Evolutionary conservation across 1,140 invertebrate genomes (phyloP), one percentile per base, ranked within the genome.

Genomic region (Drosophila paulistorum): DNA sequence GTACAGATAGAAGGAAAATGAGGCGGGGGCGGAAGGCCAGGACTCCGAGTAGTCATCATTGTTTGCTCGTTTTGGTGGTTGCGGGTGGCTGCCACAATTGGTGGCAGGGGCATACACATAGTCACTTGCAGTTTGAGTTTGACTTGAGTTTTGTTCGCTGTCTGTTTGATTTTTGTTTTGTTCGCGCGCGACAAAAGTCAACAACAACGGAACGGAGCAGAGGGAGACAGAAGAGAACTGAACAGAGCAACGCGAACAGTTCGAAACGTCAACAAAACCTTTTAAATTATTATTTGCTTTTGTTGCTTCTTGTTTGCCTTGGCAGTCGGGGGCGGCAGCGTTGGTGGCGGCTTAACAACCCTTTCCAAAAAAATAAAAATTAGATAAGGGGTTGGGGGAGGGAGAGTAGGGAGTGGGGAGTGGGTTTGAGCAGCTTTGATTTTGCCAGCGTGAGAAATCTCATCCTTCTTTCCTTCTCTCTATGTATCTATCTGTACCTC

Each of bases 281-380:
- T 90, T 90, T 90, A 90, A 90, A 90, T 90, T 90, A 90, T 90
- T 90, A 90, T 90, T 90, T 90, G 78, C 81, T 77, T 90, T 86
- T 86, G 83, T 86, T 81, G 78, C 77, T 77, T 83, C 73, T 84
- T 90, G 85, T 90, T 90, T 90, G 72, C 86, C 70, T 90, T 90
- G 55, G 62, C 61, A 71, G 42, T 65, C 55, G 79, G 69, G 65
- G 71, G 79, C 54, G 66, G 35, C 37, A 14, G 54, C 45, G 64
- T 39, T 26, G 42, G 45, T 42, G 61, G 54, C 33, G 42, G 69
- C 65, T 57, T 51, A 33, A 33, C 42, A 67, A 80, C 66, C 74
- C 67, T 83, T 73, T 20, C 9, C 30, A 7, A 26, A 14, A n/a
- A 59, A 71, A 45, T 17, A 14, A 14, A 11, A 6, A 14, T 14